phyloP scores from a whole-genome alignment of 2,888 invertebrate genomes.

The Philonicus albiceps region DNA sequence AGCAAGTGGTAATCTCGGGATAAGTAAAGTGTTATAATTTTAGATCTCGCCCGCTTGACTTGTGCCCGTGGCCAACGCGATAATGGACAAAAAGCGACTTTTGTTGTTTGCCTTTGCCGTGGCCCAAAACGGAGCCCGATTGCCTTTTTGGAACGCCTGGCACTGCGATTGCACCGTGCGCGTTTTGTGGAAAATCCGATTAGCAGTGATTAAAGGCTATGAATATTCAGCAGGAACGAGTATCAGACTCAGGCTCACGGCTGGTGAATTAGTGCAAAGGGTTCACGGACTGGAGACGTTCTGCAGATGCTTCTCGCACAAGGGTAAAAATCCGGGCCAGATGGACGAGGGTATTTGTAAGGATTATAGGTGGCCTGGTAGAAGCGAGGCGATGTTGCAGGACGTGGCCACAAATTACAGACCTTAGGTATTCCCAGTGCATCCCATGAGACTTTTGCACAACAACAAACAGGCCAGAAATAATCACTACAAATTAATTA shows the following conservation, averaged over 20 bases:
- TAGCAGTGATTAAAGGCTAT: conserved; percentile 9
- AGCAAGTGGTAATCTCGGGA: background rate
- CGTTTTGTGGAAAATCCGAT: background rate
- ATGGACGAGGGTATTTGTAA: background rate
- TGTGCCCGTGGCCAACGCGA: background rate
- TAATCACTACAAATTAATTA: conserved; percentile 25
- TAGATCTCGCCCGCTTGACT: background rate
- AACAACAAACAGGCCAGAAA: background rate
- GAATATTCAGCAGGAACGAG: conserved; percentile 14
- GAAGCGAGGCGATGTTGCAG: background rate
- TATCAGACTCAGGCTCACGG: background rate
- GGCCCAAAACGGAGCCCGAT: background rate
- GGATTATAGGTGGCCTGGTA: background rate
- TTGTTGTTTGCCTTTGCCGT: background rate
- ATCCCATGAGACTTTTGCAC: background rate
- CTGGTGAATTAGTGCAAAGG: background rate
- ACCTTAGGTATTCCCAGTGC: background rate
- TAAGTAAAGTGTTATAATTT: background rate
- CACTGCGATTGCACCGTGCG: background rate
- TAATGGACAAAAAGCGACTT: background rate
- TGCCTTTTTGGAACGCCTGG: background rate
- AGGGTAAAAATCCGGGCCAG: background rate
- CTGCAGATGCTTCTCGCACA: background rate
- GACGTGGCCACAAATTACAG: background rate
- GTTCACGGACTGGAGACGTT: background rate